Evolutionary conservation across 1,140 invertebrate species (phyloP).

Genomic region (Nebria ingens): DNA sequence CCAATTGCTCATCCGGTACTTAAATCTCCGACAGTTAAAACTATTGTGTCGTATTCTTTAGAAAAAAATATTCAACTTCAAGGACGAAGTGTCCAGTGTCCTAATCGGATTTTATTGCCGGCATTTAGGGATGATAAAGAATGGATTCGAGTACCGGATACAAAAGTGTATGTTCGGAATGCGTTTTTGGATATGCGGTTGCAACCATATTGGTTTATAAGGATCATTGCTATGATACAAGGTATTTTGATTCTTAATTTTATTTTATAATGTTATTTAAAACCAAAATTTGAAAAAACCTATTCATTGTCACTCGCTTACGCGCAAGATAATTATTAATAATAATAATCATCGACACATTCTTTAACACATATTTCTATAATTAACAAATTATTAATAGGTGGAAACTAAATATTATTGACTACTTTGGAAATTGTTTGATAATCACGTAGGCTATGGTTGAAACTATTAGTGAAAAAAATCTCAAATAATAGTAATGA

Average conservation of each 20-base stretch:
- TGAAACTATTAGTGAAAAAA: too few relatives aligned
- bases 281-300: too few relatives aligned
- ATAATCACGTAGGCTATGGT: too few relatives aligned
- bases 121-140: not conserved
- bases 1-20: not conserved
- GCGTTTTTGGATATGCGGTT: conserved; percentile 20
- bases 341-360: too few relatives aligned
- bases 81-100: not conserved
- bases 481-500: too few relatives aligned
- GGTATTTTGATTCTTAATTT: conserved; percentile 15
- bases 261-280: too few relatives aligned
- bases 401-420: too few relatives aligned
- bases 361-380: too few relatives aligned
- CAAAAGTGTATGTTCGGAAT: conserved; percentile 19
- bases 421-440: too few relatives aligned
- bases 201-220: conserved; percentile 20
- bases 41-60: not conserved
- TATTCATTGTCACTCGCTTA: too few relatives aligned
- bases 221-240: conserved; percentile 20
- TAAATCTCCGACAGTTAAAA: not conserved
- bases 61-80: not conserved
- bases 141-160: conserved; percentile 18
- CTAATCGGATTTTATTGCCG: not conserved
- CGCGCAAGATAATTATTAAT: too few relatives aligned
- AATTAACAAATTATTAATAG: too few relatives aligned